Percentiles rank a stretch among this genome's conserved stretches.
phyloP scores from a whole-genome alignment of 1,140 invertebrate species.

The Pseudachorutes palmiensis region DNA sequence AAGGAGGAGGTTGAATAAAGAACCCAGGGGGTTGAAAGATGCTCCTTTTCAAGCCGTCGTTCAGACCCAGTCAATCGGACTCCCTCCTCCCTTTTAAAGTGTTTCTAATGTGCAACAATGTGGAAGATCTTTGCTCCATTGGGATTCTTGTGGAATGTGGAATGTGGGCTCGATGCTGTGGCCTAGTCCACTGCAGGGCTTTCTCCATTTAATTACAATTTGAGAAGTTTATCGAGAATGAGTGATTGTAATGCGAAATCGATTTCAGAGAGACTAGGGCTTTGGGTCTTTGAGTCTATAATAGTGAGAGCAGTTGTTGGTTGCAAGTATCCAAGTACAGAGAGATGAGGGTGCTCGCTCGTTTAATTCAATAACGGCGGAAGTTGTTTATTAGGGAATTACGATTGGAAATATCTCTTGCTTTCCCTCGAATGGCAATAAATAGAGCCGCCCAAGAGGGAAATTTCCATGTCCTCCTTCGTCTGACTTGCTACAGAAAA shows the following conservation, averaged over 20 bases:
- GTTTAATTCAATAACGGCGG: neutral
- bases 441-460: neutral
- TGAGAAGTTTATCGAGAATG: neutral
- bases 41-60: too few relatives aligned
- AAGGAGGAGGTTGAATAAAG: too few relatives aligned
- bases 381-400: constrained; percentile 1
- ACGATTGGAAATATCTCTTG: neutral
- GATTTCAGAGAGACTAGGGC: too few relatives aligned
- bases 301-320: neutral
- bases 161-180: neutral
- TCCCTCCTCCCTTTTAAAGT: too few relatives aligned
- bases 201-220: neutral
- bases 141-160: too few relatives aligned
- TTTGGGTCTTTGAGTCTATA: too few relatives aligned
- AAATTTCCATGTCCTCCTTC: neutral
- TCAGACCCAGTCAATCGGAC: too few relatives aligned
- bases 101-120: too few relatives aligned
- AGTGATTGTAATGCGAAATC: neutral
- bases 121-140: too few relatives aligned
- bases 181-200: neutral
- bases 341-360: neutral
- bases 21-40: too few relatives aligned
- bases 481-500: neutral
- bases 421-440: neutral
- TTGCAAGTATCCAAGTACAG: neutral